Conservation (phyloP, 2,888 invertebrate species). For the Schrankia costaestrigalis region DNA sequence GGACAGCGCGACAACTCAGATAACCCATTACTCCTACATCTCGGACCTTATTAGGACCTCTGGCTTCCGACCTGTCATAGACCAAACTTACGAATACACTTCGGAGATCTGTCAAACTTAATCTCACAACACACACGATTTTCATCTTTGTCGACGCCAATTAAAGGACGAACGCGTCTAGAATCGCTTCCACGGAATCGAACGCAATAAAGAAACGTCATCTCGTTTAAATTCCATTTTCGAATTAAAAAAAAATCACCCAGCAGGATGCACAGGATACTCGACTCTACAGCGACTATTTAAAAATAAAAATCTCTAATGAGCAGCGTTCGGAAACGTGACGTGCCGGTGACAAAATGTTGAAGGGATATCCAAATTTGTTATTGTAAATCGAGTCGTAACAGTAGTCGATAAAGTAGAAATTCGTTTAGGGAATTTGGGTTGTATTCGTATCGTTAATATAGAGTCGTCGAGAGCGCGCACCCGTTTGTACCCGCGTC, state of each 20-base stretch:
- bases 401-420: constrained; percentile 32
- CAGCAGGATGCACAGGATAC: constrained; percentile 39
- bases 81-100: constrained; percentile 42
- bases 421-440: constrained; percentile 34
- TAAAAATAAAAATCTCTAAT: constrained; percentile 68
- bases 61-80: constrained; percentile 45
- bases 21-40: constrained; percentile 52
- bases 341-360: constrained; percentile 71
- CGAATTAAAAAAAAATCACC: constrained; percentile 46
- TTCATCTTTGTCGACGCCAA: constrained; percentile 53
- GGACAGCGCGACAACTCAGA: constrained; percentile 59
- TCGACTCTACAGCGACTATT: constrained; percentile 47
- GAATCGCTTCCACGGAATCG: constrained; percentile 44
- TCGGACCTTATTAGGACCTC: constrained; percentile 56
- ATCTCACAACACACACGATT: constrained; percentile 42
- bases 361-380: constrained; percentile 45
- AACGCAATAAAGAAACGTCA: constrained; percentile 62
- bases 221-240: constrained; percentile 74
- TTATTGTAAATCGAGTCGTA: constrained; percentile 43
- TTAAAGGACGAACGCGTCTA: constrained; percentile 49
- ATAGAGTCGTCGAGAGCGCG: constrained; percentile 70
- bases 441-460: constrained; percentile 51
- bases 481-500: constrained; percentile 69
- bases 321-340: constrained; percentile 62
- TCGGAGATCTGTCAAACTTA: constrained; percentile 53